Percentiles rank a stretch among this genome's conserved stretches.
Evolutionary conservation across 2,888 invertebrate genomes (phyloP).

Genomic region (Hypsopygia costalis): DNA sequence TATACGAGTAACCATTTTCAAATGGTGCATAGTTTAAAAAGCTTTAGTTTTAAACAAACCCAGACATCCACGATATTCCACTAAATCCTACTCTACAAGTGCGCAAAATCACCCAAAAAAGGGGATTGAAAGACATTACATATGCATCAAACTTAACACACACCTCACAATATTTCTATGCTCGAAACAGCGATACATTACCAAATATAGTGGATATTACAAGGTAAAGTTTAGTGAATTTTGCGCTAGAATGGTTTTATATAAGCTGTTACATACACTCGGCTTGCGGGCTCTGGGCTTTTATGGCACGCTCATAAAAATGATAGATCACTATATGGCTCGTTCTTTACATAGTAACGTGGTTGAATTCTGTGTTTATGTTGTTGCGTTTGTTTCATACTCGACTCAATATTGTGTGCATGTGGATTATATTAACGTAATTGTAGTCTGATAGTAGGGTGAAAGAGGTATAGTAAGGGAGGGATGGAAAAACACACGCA

Average conservation of each 20-base stretch:
- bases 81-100: too few species aligned
- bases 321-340: conserved; percentile 62
- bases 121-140: too few species aligned
- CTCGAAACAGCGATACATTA: conserved; percentile 28
- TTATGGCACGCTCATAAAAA: conserved; percentile 72
- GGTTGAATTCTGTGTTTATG: conserved; percentile 9
- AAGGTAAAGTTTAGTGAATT: conserved; percentile 58
- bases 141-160: too few species aligned
- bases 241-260: conserved; percentile 60
- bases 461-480: too few species aligned
- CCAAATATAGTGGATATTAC: conserved; percentile 48
- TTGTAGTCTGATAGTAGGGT: too few species aligned
- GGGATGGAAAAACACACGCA: too few species aligned
- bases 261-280: conserved; percentile 73
- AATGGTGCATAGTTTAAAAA: too few species aligned
- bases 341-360: conserved; percentile 38
- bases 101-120: too few species aligned
- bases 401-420: neutral
- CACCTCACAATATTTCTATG: conserved; percentile 3
- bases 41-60: too few species aligned
- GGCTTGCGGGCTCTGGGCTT: conserved; percentile 61
- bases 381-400: neutral
- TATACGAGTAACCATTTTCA: too few species aligned
- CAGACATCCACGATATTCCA: too few species aligned
- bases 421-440: neutral